phyloP scores from a whole-genome alignment of 2,797 vertebrate species.

The Eospalax fontanierii region DNA sequence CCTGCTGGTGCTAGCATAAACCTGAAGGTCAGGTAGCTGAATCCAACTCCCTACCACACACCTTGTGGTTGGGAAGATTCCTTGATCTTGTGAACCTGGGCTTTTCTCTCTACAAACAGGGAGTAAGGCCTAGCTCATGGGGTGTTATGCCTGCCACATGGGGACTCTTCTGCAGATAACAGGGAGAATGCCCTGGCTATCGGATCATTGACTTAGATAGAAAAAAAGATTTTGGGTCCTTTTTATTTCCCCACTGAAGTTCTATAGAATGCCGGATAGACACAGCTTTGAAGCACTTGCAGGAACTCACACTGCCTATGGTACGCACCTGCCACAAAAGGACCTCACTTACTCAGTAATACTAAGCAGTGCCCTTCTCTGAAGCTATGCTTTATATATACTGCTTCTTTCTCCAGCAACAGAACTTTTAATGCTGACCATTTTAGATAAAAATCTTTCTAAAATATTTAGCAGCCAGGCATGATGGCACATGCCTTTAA shows the following conservation, averaged over 20 bases:
- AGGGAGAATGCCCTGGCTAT: neutral
- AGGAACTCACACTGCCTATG: accelerated
- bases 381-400: neutral
- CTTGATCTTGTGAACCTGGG: neutral
- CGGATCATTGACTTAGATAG: neutral
- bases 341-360: neutral
- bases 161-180: neutral
- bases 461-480: too few relatives aligned
- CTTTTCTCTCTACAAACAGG: neutral
- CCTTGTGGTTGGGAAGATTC: neutral
- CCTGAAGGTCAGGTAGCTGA: neutral
- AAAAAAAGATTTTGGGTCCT: neutral
- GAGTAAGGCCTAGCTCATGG: neutral
- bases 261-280: neutral
- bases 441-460: constrained; percentile 29
- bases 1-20: neutral
- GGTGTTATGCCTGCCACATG: too few relatives aligned
- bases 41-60: neutral
- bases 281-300: neutral
- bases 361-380: neutral
- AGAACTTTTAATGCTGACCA: neutral
- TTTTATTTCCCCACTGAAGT: neutral
- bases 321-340: neutral
- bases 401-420: constrained; percentile 18
- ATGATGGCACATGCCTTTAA: too few relatives aligned